Evolutionary conservation across 2,797 vertebrate species (phyloP).

Genomic region (Chrysocyon brachyurus): DNA sequence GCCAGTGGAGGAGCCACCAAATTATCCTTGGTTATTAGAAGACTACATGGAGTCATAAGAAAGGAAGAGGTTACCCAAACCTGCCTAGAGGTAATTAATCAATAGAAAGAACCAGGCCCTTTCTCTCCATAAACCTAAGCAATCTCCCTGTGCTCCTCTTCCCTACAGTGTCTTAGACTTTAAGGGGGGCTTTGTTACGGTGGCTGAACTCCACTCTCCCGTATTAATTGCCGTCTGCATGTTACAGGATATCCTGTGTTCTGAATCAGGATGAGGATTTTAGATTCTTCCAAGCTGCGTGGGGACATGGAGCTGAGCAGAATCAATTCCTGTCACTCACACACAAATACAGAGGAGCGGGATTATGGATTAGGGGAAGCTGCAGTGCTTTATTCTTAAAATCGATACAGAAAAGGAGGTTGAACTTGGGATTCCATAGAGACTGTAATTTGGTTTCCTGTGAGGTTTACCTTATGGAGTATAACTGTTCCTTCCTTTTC

Average conservation of each 20-base stretch:
- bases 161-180: not conserved
- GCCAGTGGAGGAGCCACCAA: not conserved
- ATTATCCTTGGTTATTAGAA: conserved; percentile 52
- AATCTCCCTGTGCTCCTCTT: not conserved
- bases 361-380: conserved; percentile 83
- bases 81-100: not conserved
- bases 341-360: conserved; percentile 79
- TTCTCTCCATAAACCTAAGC: not conserved
- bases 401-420: conserved; percentile 80
- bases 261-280: conserved; percentile 67
- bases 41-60: conserved; percentile 47
- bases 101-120: not conserved
- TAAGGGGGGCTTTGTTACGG: not conserved
- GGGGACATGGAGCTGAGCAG: conserved; percentile 61
- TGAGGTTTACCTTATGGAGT: conserved; percentile 70
- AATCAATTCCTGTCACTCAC: conserved; percentile 87
- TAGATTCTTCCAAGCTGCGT: conserved; percentile 61
- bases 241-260: not conserved
- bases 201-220: not conserved
- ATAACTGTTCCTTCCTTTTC: conserved; percentile 56
- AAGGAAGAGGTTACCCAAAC: conserved; percentile 23
- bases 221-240: conserved; percentile 3
- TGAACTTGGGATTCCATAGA: conserved; percentile 74
- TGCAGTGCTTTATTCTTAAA: conserved; percentile 81
- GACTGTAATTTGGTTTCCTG: conserved; percentile 65